phyloP scores from a whole-genome alignment of 2,797 vertebrate species.

The Eurystomus glaucurus region DNA sequence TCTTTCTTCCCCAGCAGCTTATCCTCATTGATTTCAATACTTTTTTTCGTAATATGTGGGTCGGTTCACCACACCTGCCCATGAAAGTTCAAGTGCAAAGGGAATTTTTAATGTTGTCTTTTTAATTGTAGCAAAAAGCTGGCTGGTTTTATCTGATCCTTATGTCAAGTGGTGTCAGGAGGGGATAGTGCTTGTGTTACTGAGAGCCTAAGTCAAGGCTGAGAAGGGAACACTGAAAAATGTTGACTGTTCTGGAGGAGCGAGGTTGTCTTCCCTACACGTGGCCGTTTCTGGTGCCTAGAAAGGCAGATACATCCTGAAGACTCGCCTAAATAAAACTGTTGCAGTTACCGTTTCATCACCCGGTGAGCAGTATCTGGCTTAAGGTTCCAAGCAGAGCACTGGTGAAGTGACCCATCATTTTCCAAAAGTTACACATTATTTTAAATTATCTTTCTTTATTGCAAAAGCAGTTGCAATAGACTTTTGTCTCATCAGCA shows the following conservation, averaged over 20 bases:
- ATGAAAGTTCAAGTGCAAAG: neutral
- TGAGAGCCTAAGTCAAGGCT: neutral
- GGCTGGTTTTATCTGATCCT: neutral
- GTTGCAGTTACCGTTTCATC: neutral
- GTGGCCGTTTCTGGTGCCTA: neutral
- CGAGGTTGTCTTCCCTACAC: neutral
- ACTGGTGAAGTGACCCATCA: neutral
- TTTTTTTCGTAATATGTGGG: neutral
- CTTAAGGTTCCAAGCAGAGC: neutral
- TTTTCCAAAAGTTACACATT: neutral
- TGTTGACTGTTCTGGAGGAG: neutral
- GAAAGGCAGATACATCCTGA: neutral
- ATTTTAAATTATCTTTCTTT: neutral
- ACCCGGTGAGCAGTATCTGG: neutral
- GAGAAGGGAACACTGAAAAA: neutral
- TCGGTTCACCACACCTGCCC: too few species aligned
- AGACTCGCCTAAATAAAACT: neutral
- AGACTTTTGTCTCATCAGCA: neutral
- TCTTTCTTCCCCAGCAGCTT: neutral
- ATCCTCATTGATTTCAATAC: neutral
- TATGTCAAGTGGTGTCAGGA: neutral
- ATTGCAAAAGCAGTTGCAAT: neutral
- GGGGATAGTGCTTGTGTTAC: neutral
- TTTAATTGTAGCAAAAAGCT: neutral
- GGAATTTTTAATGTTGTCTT: neutral